Evolutionary conservation across 1,140 invertebrate genomes (phyloP), one percentile per base, ranked within the genome.

Genomic region (Drosophila pruinosa): DNA sequence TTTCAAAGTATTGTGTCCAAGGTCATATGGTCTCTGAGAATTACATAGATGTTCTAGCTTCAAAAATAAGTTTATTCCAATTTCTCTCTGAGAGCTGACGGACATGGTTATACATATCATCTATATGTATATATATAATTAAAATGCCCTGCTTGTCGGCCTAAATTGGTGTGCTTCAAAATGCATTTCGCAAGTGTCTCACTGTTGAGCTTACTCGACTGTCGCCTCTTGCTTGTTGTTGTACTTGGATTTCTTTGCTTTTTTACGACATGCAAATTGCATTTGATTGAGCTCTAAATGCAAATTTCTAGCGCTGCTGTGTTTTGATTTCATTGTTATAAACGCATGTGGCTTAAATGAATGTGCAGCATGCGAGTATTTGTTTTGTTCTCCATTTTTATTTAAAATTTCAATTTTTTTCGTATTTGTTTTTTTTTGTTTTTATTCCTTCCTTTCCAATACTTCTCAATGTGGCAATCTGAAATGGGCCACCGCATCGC

Each of bases 241-340:
- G 53, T 39, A 65, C 39, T 57, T 48, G 38, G 19, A 38, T 38
- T 72, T 48, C 21, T 36, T 64, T 8, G 14, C 12, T 52, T 59
- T 67, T 53, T 53, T 58, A 56, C 45, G 45, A 48, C 57, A 77
- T 81, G 63, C 77, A 80, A 80, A 85, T 86, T 80, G 80, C 82
- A 85, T 86, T 81, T 74, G 73, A 86, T 81, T 85, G 80, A 85
- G 80, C 80, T 81, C 69, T 28, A 85, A 85, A 86, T 85, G 80
- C 77, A 86, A 85, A 85, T 85, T 80, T 67, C 77, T 61, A 72
- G 41, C 47, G 54, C 61, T 57, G 67, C 68, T 69, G 58, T 54
- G 64, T 86, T 85, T 72, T 70, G 73, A 74, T 85, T 86, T 86
- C 77, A 86, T 85, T 85, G 80, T 83, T 85, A 76, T 74, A 77